These are phyloP conservation scores for Poeciliopsis occidentalis DNA, from an alignment of 2,113 vertebrate genomes.

Conservation along the genomic window DNA sequence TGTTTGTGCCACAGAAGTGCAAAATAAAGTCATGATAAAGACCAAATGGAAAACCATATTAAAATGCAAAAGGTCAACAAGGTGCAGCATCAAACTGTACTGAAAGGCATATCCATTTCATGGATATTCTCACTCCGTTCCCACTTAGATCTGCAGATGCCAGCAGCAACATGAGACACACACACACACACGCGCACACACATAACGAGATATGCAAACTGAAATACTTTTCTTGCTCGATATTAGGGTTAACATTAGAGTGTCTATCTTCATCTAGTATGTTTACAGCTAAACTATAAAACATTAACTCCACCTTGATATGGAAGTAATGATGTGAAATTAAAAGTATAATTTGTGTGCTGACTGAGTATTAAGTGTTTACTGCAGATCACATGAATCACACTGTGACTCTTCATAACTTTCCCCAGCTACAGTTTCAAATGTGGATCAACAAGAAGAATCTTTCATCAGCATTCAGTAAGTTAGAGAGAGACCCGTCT, in stretches of 20 bases:
- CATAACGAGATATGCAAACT: constrained; percentile 1
- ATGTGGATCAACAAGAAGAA: constrained; percentile 5
- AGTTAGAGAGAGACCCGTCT: neutral
- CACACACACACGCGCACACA: constrained; percentile 9
- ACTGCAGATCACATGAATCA: neutral
- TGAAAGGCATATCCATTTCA: constrained; percentile 69
- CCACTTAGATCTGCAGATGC: constrained; percentile 51
- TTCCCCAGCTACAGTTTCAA: constrained; percentile 1
- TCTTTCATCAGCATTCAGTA: neutral
- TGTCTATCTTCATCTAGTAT: constrained; percentile 13
- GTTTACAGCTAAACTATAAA: constrained; percentile 19
- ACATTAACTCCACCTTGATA: constrained; percentile 10
- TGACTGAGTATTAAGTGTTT: neutral
- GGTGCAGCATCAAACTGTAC: constrained; percentile 64
- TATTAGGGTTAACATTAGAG: constrained; percentile 21
- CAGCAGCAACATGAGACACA: constrained; percentile 64
- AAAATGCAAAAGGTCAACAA: constrained; percentile 72
- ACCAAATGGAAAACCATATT: constrained; percentile 71
- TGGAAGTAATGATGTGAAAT: constrained; percentile 9
- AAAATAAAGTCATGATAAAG: constrained; percentile 42
- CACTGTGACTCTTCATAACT: neutral
- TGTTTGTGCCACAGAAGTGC: constrained; percentile 7
- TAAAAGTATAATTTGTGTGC: neutral
- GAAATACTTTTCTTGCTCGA: neutral
- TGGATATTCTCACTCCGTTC: constrained; percentile 37